A percentile compares a stretch with the other conserved stretches of the same genome.
phyloP scores from a whole-genome alignment of 2,797 vertebrate species.

The Spinus pinus region DNA sequence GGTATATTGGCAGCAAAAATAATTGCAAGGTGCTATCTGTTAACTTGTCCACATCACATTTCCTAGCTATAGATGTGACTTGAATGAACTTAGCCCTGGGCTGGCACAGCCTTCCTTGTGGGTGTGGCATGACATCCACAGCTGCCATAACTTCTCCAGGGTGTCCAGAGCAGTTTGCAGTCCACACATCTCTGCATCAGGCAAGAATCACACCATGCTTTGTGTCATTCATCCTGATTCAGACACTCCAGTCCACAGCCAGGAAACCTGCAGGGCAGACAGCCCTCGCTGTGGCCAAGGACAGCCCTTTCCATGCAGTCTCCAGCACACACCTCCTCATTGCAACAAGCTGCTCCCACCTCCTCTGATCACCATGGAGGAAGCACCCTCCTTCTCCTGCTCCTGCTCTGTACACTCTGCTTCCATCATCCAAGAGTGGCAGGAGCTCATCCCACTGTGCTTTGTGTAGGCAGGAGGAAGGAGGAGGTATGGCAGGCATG shows the following conservation, averaged over 20 bases:
- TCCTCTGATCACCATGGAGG: not conserved
- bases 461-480: not conserved
- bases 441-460: not conserved
- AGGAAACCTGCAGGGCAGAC: accelerated
- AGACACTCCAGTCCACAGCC: not conserved
- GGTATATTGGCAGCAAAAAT: not conserved
- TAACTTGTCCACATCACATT: not conserved
- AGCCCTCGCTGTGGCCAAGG: accelerated
- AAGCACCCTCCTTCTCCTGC: not conserved
- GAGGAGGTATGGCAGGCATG: not conserved
- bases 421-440: accelerated
- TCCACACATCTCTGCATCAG: not conserved
- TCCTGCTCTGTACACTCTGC: not conserved
- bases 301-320: not conserved
- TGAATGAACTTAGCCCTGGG: not conserved
- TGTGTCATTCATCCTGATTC: not conserved
- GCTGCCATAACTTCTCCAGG: not conserved
- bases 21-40: not conserved
- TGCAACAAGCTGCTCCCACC: not conserved
- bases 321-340: not conserved
- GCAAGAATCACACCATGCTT: not conserved
- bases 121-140: accelerated
- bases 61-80: not conserved
- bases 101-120: not conserved
- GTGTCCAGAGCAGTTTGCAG: not conserved